Evolutionary conservation across 2,888 invertebrate species (phyloP), one percentile per base, ranked within the genome.

Genomic region (Acleris literana): DNA sequence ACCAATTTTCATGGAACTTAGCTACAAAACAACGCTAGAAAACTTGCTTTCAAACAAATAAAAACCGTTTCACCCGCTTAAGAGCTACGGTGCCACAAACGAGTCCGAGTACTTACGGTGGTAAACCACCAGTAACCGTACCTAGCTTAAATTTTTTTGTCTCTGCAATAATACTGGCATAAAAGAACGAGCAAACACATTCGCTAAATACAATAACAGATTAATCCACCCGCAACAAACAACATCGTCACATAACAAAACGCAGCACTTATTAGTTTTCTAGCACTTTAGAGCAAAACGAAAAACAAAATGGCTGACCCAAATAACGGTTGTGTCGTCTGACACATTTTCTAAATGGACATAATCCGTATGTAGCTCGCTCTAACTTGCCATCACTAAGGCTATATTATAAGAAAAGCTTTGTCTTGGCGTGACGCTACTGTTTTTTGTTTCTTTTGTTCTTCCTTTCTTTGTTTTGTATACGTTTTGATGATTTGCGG

Each of bases 311-410:
- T 52, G 57, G 52, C 51, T 43, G 52, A 25, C 49, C 51, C 20
- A 17, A 49, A 22, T 56, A 57, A 25, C 25, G 9, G 33, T 44
- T 13, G 39, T 17, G 20, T 18, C 49, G 39, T n/a, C 51, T 57
- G 63, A 64, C 63, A 64, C 63, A 64, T 52, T 55, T 57, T 63
- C 57, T 13, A 52, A 64, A 46, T 64, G 63, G 63, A 64, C 25
- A 33, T 55, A 62, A 62, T 55, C 48, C 55, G 22, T 54, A n/a
- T 22, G 44, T 44, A 39, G 46, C n/a, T 52, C 33, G 51, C 13
- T 63, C 63, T 63, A 57, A 63, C 63, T 44, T 58, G 33, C 46
- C 49, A 18, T 20, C 43, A 20, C 17, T 51, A 63, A 20, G 20
- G 57, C 43, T 57, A 44, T 51, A 16, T 44, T 22, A 29, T 56